Percentiles rank a stretch among this genome's conserved stretches.
These are phyloP conservation scores for Neomonachus schauinslandi DNA, from an alignment of 2,113 vertebrate species.

Conservation along the genomic window DNA sequence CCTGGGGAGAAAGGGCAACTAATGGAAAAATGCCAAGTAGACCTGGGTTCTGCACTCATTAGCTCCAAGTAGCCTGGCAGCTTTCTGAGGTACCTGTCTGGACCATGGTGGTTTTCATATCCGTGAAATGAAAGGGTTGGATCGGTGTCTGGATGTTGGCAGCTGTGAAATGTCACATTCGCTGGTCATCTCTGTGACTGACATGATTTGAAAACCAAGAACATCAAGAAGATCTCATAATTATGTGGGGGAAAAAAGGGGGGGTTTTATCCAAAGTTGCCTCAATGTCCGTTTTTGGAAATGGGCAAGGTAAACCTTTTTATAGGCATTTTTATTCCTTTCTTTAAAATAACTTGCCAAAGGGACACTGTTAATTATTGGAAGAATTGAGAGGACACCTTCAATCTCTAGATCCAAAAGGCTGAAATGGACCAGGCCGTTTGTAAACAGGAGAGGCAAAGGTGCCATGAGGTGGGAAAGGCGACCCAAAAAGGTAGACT, in stretches of 20 bases:
- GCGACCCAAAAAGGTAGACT: background rate
- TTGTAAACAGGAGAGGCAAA: background rate
- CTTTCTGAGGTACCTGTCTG: no score
- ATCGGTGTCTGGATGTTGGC: background rate
- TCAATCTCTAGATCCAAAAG: background rate
- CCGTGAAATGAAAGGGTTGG: background rate
- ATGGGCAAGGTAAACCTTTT: background rate
- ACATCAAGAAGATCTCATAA: background rate
- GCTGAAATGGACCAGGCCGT: background rate
- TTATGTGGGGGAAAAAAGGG: background rate
- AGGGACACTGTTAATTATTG: background rate
- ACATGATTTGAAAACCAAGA: background rate
- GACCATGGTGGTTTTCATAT: background rate
- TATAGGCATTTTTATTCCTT: background rate
- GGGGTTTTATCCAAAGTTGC: background rate
- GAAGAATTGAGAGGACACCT: background rate
- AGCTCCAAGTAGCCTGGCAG: background rate
- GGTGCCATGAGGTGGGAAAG: background rate
- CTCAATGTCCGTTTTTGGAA: background rate
- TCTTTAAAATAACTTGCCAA: background rate
- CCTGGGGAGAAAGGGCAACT: background rate
- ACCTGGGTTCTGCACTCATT: background rate
- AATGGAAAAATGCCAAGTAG: background rate
- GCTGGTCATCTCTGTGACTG: background rate
- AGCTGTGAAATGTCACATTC: background rate